A percentile compares a stretch with the other conserved stretches of the same genome.
phyloP scores from a whole-genome alignment of 2,888 invertebrate genomes.

The Pyrrhosoma nymphula region DNA sequence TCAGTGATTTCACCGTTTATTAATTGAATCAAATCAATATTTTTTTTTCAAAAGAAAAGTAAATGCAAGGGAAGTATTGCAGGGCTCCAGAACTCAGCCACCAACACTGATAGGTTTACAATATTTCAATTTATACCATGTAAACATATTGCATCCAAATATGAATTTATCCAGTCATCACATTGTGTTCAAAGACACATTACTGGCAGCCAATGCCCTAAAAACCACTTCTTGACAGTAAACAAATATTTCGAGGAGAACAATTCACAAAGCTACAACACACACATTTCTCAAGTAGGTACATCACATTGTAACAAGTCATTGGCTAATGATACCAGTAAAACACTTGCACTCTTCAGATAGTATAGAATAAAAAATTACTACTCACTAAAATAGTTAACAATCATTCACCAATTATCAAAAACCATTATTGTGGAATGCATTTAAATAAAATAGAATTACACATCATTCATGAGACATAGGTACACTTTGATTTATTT shows the following conservation, averaged over 20 bases:
- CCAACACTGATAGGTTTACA: neutral
- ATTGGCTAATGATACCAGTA: slow-evolving; percentile 45
- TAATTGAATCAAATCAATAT: neutral
- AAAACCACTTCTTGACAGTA: slow-evolving; percentile 19
- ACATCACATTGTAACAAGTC: slow-evolving; percentile 46
- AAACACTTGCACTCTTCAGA: slow-evolving; percentile 27
- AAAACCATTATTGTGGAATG: slow-evolving; percentile 43
- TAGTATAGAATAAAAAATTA: slow-evolving; percentile 5
- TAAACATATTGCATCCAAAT: slow-evolving; percentile 50
- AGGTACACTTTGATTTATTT: slow-evolving; percentile 2
- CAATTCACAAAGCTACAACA: slow-evolving; percentile 42
- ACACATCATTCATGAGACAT: slow-evolving; percentile 37
- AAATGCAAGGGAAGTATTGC: slow-evolving; percentile 25
- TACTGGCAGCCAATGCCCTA: slow-evolving; percentile 42
- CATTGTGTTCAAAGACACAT: slow-evolving; percentile 16
- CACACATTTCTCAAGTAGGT: slow-evolving; percentile 29
- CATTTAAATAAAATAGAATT: slow-evolving; percentile 46
- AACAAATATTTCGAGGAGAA: slow-evolving; percentile 17
- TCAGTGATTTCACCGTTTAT: neutral
- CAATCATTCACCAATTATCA: slow-evolving; percentile 30
- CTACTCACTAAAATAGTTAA: slow-evolving; percentile 16
- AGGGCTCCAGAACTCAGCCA: slow-evolving; percentile 4
- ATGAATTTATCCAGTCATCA: slow-evolving; percentile 34
- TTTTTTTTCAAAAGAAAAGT: slow-evolving; percentile 41
- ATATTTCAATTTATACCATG: neutral